Percentiles rank a stretch among this genome's conserved stretches.
These are phyloP conservation scores for Meganola albula DNA, from an alignment of 2,888 invertebrate species.

Conservation along the genomic window DNA sequence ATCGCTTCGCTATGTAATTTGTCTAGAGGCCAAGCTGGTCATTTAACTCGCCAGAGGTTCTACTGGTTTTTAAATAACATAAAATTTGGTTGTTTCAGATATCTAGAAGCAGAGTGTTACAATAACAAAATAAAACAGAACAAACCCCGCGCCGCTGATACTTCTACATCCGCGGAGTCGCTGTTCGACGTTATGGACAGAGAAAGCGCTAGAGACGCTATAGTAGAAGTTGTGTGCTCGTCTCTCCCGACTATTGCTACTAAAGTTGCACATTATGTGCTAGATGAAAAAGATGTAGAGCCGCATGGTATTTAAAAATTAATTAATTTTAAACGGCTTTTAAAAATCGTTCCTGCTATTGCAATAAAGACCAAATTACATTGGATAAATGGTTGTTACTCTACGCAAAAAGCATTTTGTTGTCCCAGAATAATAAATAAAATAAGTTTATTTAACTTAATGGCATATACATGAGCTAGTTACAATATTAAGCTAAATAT, in stretches of 20 bases:
- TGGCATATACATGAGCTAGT: no score
- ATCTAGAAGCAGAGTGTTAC: slow-evolving; percentile 75
- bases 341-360: background rate
- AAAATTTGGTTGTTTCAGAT: no score
- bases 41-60: no score
- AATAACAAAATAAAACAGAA: slow-evolving; percentile 50
- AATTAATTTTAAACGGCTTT: background rate
- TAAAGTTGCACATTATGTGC: slow-evolving; percentile 52
- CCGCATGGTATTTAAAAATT: slow-evolving; percentile 39
- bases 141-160: slow-evolving; percentile 50
- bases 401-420: no score
- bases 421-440: no score
- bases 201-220: slow-evolving; percentile 62
- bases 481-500: no score
- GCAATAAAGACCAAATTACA: background rate
- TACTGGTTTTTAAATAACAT: no score
- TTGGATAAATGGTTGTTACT: no score
- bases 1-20: no score
- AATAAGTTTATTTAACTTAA: no score
- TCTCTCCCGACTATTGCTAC: slow-evolving; percentile 68
- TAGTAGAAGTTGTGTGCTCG: slow-evolving; percentile 70
- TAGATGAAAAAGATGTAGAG: slow-evolving; percentile 30
- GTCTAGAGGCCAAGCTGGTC: no score
- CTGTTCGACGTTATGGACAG: slow-evolving; percentile 41
- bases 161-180: slow-evolving; percentile 47